Conservation (phyloP, 2,888 invertebrate species). For the Aquatica leii region DNA sequence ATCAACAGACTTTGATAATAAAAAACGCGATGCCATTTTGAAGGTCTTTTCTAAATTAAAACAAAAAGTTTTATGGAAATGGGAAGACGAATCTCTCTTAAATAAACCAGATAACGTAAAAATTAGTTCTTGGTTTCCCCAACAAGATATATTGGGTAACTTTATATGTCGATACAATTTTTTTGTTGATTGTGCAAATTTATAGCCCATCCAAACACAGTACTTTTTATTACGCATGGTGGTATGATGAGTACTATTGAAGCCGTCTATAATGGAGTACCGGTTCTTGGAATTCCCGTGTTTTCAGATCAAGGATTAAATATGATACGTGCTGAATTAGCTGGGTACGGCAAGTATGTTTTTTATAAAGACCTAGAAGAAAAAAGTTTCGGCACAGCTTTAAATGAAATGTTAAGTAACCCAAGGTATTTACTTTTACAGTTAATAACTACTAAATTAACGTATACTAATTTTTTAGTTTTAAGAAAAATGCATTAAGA, state of each 20-base stretch:
- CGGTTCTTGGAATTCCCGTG: constrained; percentile 57
- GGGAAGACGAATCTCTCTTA: constrained; percentile 43
- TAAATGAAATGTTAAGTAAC: not conserved
- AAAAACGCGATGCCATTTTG: constrained; percentile 46
- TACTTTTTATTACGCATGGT: constrained; percentile 64
- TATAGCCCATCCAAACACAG: constrained; percentile 59
- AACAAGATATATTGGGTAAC: constrained; percentile 25
- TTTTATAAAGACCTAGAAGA: not conserved
- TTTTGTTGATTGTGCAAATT: too few species aligned
- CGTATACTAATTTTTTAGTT: not conserved
- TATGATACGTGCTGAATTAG: constrained; percentile 47
- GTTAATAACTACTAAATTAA: not conserved
- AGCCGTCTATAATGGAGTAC: constrained; percentile 59
- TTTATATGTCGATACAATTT: too few species aligned
- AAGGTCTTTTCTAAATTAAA: constrained; percentile 52
- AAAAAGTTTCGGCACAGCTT: not conserved
- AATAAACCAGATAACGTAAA: constrained; percentile 25
- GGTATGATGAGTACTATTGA: constrained; percentile 63
- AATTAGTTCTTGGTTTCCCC: constrained; percentile 32
- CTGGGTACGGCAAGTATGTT: not conserved
- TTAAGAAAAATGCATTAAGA: not conserved
- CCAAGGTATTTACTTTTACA: not conserved
- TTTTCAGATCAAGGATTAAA: constrained; percentile 62
- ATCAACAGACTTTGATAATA: constrained; percentile 46
- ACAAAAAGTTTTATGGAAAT: too few species aligned